Percentiles rank a stretch among this genome's conserved stretches.
Conservation (phyloP, 2,888 invertebrate species). For the Sinotaia quadrata region DNA sequence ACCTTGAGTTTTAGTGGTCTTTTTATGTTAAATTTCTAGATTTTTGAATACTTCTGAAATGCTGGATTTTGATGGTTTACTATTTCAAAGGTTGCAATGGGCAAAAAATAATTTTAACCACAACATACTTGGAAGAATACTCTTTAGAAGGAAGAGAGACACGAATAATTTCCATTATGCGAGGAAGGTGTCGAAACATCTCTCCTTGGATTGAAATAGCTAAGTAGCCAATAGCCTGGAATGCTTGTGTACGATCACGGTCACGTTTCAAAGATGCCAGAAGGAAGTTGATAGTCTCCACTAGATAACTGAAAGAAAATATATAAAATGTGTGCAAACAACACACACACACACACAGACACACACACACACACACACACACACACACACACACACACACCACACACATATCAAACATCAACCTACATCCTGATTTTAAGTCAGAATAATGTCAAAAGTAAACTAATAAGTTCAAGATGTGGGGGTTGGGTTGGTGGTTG, state of each 20-base stretch:
- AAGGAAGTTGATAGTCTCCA: slow-evolving; percentile 81
- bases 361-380: too few relatives aligned
- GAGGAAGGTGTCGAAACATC: slow-evolving; percentile 84
- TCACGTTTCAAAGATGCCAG: slow-evolving; percentile 79
- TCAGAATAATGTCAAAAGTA: too few relatives aligned
- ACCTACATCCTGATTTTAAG: too few relatives aligned
- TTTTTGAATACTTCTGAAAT: too few relatives aligned
- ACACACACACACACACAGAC: too few relatives aligned
- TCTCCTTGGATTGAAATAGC: slow-evolving; percentile 89
- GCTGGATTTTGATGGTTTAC: not conserved
- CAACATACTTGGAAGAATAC: slow-evolving; percentile 63
- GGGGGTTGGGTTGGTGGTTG: too few relatives aligned
- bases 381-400: too few relatives aligned
- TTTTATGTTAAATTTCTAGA: too few relatives aligned
- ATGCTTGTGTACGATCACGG: slow-evolving; percentile 88
- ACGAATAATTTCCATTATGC: slow-evolving; percentile 88
- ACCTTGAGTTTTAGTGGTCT: too few relatives aligned
- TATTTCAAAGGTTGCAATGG: not conserved
- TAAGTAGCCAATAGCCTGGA: slow-evolving; percentile 90
- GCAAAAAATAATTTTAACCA: not conserved
- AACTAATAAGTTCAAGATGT: too few relatives aligned
- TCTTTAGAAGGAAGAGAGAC: slow-evolving; percentile 81
- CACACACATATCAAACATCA: too few relatives aligned
- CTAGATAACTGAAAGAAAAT: slow-evolving; percentile 60
- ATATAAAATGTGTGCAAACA: too few relatives aligned